Conservation (phyloP, 1,140 invertebrate species). For the Tyrophagus putrescentiae region DNA sequence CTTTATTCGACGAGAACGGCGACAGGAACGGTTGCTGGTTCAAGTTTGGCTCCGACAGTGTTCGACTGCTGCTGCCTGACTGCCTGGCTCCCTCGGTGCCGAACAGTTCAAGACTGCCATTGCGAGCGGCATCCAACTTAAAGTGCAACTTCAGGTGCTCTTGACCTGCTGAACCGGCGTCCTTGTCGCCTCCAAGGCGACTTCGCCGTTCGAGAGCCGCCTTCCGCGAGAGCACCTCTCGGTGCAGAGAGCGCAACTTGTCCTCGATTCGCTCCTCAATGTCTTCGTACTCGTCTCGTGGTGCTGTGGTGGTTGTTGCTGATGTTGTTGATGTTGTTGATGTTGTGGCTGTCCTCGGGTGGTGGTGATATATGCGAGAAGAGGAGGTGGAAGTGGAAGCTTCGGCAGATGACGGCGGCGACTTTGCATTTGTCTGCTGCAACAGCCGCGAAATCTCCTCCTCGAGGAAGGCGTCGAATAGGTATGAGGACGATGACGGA, state of each 20-base stretch:
- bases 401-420: not conserved
- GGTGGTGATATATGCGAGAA: too few species aligned
- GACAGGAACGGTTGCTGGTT: not conserved
- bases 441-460: conserved; percentile 5
- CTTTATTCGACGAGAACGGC: not conserved
- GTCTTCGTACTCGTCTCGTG: not conserved
- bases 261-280: not conserved
- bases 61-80: not conserved
- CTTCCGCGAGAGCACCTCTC: not conserved
- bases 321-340: not conserved
- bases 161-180: not conserved
- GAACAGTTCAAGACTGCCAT: conserved; percentile 7
- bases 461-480: conserved; percentile 10
- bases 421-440: not conserved
- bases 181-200: too few species aligned
- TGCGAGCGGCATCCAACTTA: conserved; percentile 13
- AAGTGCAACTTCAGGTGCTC: conserved; percentile 6
- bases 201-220: too few species aligned
- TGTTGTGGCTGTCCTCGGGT: not conserved
- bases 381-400: not conserved
- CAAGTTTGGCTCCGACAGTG: not conserved
- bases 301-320: not conserved
- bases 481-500: not conserved
- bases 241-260: not conserved
- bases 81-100: too few species aligned